A percentile compares a stretch with the other conserved stretches of the same genome.
Evolutionary conservation across 2,888 invertebrate genomes (phyloP).

Genomic region (Crepidodera aurea): DNA sequence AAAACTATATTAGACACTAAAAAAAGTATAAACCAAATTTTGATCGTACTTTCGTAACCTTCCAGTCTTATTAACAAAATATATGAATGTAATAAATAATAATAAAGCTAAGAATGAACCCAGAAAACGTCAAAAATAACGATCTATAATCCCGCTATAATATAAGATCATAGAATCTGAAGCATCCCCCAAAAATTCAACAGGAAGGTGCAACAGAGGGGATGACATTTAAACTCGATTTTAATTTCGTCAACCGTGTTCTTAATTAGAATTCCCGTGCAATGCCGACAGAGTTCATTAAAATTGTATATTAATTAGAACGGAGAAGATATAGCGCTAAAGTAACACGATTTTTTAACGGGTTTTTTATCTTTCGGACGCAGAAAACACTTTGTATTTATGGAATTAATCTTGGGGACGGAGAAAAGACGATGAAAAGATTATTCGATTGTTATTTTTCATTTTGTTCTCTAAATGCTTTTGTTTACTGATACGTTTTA

Average conservation of each 20-base stretch:
- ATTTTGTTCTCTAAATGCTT: no score
- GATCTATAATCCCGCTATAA: background rate
- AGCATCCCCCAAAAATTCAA: slow-evolving; percentile 4
- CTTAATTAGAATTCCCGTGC: slow-evolving; percentile 15
- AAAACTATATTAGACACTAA: no score
- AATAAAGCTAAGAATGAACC: slow-evolving; percentile 1
- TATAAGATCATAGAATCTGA: no score
- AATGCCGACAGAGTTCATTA: slow-evolving; percentile 8
- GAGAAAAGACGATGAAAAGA: no score
- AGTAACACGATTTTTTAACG: background rate
- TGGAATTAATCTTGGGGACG: no score
- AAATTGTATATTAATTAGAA: slow-evolving; percentile 23
- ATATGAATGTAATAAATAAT: slow-evolving; percentile 5
- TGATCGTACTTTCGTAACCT: no score
- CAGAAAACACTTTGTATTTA: background rate
- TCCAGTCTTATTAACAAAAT: slow-evolving; percentile 3
- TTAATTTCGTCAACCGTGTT: slow-evolving; percentile 9
- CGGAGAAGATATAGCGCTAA: slow-evolving; percentile 3
- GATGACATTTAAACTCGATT: slow-evolving; percentile 12
- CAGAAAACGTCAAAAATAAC: slow-evolving; percentile 8
- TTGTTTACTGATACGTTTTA: no score
- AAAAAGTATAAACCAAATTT: no score
- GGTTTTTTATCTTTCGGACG: background rate
- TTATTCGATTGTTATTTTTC: no score
- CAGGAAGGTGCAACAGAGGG: slow-evolving; percentile 7